Conservation (phyloP, 2,113 vertebrate genomes). For the Perognathus longimembris region DNA sequence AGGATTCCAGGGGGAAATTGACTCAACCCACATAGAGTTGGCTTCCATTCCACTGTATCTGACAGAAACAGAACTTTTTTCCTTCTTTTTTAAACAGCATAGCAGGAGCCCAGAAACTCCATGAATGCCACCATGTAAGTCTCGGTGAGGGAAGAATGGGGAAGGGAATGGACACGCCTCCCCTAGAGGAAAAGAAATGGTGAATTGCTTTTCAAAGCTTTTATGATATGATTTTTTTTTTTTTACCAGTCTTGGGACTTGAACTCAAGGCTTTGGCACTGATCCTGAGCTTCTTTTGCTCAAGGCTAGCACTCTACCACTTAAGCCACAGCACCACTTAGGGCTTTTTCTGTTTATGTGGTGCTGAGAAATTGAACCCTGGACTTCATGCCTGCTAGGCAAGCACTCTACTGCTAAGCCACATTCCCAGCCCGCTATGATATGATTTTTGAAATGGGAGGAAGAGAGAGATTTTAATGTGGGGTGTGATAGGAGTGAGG, state of each 20-base stretch:
- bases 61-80: not conserved
- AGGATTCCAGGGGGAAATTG: not conserved
- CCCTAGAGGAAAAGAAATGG: not conserved
- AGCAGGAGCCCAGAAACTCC: not conserved
- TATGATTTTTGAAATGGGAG: constrained; percentile 56
- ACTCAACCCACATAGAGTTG: no score
- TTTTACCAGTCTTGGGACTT: no score
- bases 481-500: not conserved
- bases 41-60: not conserved
- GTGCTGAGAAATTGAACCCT: no score
- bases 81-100: not conserved
- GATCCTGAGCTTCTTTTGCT: no score
- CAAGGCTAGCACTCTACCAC: no score
- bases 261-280: no score
- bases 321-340: no score
- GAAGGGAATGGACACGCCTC: not conserved
- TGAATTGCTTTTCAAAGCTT: constrained; percentile 34
- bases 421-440: no score
- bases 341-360: no score
- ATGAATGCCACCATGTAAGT: not conserved
- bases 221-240: not conserved
- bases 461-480: constrained; percentile 21
- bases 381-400: no score
- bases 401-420: no score
- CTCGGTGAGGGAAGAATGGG: not conserved